These are phyloP conservation scores for Phortica variegata DNA, from an alignment of 1,140 invertebrate genomes.

Conservation along the genomic window DNA sequence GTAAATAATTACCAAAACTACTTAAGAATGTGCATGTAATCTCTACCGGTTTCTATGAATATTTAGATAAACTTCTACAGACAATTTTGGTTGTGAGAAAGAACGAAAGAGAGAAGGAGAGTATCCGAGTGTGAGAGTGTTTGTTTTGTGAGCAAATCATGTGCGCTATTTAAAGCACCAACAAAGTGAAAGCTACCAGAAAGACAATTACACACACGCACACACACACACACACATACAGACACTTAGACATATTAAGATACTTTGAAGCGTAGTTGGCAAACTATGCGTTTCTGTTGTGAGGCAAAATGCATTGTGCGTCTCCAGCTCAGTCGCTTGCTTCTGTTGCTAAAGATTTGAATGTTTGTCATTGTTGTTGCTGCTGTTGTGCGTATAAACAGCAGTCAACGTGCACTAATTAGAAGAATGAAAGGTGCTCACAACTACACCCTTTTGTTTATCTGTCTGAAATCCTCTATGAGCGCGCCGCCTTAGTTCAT, in stretches of 20 bases:
- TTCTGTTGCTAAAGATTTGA: too few relatives aligned
- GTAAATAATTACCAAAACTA: slow-evolving; percentile 55
- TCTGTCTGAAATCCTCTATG: too few relatives aligned
- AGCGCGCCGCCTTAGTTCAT: slow-evolving; percentile 18
- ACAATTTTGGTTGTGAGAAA: slow-evolving; percentile 9
- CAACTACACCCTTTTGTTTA: neutral
- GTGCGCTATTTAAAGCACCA: too few relatives aligned
- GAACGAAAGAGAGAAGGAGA: neutral
- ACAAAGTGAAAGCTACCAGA: slow-evolving; percentile 8
- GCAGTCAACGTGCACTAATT: slow-evolving; percentile 47
- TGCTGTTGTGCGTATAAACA: slow-evolving; percentile 19
- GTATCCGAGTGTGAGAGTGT: neutral
- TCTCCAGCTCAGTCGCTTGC: too few relatives aligned
- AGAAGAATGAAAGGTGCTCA: slow-evolving; percentile 50
- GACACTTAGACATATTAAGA: too few relatives aligned
- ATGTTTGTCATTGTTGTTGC: slow-evolving; percentile 14
- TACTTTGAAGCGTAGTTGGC: too few relatives aligned
- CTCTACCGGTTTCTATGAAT: slow-evolving; percentile 33
- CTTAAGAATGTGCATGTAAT: slow-evolving; percentile 48
- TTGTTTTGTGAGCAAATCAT: too few relatives aligned
- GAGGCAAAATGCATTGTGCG: too few relatives aligned
- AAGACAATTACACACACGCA: slow-evolving; percentile 27
- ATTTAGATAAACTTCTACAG: too few relatives aligned
- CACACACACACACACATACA: too few relatives aligned
- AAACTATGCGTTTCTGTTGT: too few relatives aligned